Evolutionary conservation across 2,797 vertebrate species (phyloP), one percentile per base, ranked within the genome.

Genomic region (Scleropages formosus): DNA sequence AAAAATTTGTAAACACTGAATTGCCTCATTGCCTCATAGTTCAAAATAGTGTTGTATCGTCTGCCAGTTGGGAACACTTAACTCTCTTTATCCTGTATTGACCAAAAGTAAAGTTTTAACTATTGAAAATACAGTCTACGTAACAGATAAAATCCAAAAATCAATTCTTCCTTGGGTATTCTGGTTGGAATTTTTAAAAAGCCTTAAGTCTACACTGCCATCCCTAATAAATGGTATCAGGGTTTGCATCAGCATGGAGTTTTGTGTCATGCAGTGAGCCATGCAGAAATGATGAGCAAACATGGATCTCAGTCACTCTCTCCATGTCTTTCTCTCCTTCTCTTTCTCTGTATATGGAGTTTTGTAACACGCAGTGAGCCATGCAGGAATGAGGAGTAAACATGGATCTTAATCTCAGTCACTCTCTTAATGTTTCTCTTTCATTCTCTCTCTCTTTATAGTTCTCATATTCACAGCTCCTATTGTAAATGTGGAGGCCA

Each of bases 231-330:
- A 4, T 58, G 51, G 51, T 0, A n/a, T 53, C 11, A 4, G 53
- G 12, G 53, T 3, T 58, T n/a, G 12, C 53, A 58, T 58, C 12
- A 58, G 53, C n/a, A 16, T 15, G 18, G 31, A 7, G 1, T 13
- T n/a, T 13, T 58, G 10, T 7, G 53, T 58, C n/a, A 53, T 39
- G 53, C 3, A 58, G 53, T 58, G 18, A 18, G 22, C 31, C 56
- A 60, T 39, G 70, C 27, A 72, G 56, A 26, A 72, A 24, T 9
- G 8, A 60, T 46, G 27, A 60, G 70, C 60, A 44, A 60, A 39
- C 31, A 16, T 49, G 18, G 26, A 10, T 15, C 62, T 66, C 63
- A 66, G 16, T 66, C 49, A 12, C 63, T 75, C 27, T 22, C 49
- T 24, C 63, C 20, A 12, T 65, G 11, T 16, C 39, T 47, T 68